Base-by-base conservation (phyloP, 2,888 invertebrate species). In the Ormyrus nitidulus region DNA sequence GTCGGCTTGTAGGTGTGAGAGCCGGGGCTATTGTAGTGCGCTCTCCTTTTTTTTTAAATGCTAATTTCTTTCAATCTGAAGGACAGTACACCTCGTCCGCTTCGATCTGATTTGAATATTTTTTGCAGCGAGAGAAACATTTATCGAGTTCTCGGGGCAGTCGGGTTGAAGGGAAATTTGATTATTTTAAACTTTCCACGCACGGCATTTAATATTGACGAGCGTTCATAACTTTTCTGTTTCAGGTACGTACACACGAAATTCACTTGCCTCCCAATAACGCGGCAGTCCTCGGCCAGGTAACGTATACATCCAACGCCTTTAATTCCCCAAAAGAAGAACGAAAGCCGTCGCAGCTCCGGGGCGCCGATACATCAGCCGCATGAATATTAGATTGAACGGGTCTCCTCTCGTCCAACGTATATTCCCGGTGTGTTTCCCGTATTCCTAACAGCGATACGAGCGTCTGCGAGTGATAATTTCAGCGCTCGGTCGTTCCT, bases 381-480 rank as follows among this genome's bases (percentile, higher is more conserved):
- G 51, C 70, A 76, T 79, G 73, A 78, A 79, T 73, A 79, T 69
- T 73, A 68, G 61, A 79, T 79, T 53, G 13, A 68, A 66, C 54
- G 49, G 56, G 44, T 65, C 9, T 7, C 11, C 44, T 8, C 44
- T 5, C 34, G 44, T n/a, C 70, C 51, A 59, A 58, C 44, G 34
- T n/a, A 6, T 53, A 34, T 48, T 13, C 13, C 34, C 71, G 5
- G 64, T 49, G 64, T 49, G 46, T 49, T 62, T 64, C 61, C 72
- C 59, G 61, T 68, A 78, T 73, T 54, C 66, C 71, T 34, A 71
- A 54, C 66, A 56, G 61, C 71, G 71, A 68, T 72, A 76, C 76
- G 69, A 76, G 77, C 77, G 77, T 80, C 77, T 74, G 66, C 74
- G 68, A 77, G 65, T 75, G 78, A 83, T 83, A 81, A 83, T 83